phyloP scores from a whole-genome alignment of 2,113 vertebrate genomes.

The Ancistrus triradiatus region DNA sequence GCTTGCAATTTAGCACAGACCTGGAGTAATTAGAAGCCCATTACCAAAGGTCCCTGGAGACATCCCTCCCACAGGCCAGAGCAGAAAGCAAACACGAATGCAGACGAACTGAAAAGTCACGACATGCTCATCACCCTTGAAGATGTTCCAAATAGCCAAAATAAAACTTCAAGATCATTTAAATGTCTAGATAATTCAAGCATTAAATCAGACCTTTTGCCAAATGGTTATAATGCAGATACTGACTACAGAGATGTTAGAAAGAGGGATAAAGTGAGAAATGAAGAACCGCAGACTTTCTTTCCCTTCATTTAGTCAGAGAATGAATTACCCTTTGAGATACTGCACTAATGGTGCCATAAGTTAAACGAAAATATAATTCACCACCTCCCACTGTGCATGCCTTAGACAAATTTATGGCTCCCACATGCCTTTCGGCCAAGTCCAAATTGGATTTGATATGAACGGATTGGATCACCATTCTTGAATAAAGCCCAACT shows the following conservation, averaged over 20 bases:
- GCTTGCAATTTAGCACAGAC: conserved; percentile 43
- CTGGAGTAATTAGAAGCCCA: conserved; percentile 47
- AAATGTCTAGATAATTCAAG: background rate
- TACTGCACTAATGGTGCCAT: background rate
- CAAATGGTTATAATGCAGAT: background rate
- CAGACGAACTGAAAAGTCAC: conserved; percentile 1
- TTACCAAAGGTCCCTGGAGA: conserved; percentile 42
- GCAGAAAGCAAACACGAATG: conserved; percentile 15
- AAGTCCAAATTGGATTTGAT: no score
- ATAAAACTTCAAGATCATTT: no score
- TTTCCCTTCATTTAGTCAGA: background rate
- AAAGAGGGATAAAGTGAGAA: background rate
- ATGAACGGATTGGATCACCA: no score
- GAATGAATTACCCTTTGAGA: conserved; percentile 5
- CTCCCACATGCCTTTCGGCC: no score
- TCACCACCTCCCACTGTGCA: background rate
- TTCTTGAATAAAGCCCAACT: no score
- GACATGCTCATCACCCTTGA: background rate
- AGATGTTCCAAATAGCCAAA: background rate
- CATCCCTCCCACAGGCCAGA: conserved; percentile 17
- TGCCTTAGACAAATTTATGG: conserved; percentile 9
- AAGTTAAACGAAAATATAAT: conserved; percentile 10
- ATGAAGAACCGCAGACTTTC: background rate
- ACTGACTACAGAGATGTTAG: background rate
- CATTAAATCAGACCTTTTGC: background rate